Percentiles rank a stretch among this genome's conserved stretches.
Conservation (phyloP, 2,888 invertebrate species). For the Antheraea assamensis region DNA sequence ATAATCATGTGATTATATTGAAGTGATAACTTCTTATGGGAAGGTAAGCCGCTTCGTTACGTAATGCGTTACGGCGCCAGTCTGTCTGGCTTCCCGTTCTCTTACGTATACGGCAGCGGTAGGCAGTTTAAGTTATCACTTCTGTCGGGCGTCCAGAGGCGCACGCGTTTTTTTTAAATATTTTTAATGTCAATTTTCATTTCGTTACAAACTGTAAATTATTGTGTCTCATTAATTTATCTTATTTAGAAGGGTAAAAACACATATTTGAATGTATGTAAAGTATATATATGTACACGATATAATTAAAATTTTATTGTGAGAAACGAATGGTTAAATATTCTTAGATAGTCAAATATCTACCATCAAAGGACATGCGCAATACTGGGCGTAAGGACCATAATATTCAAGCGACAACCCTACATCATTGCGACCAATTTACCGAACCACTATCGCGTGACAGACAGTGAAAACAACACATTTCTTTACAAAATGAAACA, state of each 20-base stretch:
- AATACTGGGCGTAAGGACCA: background rate
- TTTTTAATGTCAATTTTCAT: background rate
- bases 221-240: background rate
- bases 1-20: background rate
- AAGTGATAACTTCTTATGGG: no score
- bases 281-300: background rate
- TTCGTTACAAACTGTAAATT: background rate
- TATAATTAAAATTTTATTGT: background rate
- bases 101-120: no score
- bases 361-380: background rate
- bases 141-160: no score
- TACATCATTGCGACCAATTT: constrained; percentile 38
- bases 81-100: no score
- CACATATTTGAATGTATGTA: background rate
- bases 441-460: constrained; percentile 49
- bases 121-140: no score
- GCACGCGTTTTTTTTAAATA: background rate
- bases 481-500: constrained; percentile 49
- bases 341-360: background rate
- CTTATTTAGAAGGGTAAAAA: background rate
- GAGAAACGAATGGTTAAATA: background rate
- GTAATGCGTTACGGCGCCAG: no score
- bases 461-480: constrained; percentile 60
- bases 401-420: constrained; percentile 15
- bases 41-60: no score